phyloP scores from a whole-genome alignment of 2,113 vertebrate genomes.

The Sinocyclocheilus rhinocerous region DNA sequence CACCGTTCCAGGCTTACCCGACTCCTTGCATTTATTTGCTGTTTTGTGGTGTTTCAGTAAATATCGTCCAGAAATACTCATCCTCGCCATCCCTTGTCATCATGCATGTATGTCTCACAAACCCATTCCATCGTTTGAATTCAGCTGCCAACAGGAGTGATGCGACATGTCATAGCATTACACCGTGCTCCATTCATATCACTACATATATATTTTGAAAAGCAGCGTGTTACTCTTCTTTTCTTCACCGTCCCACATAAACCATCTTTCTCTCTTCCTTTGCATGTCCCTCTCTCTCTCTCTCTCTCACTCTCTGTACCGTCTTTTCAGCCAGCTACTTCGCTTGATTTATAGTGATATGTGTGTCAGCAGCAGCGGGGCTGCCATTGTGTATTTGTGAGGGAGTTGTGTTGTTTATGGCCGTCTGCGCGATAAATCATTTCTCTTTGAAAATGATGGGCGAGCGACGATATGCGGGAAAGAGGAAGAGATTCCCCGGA shows the following conservation, averaged over 20 bases:
- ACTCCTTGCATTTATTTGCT: constrained; percentile 93
- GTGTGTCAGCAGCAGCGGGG: constrained; percentile 88
- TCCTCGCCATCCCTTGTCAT: constrained; percentile 81
- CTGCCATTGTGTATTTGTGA: constrained; percentile 91
- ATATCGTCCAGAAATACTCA: constrained; percentile 87
- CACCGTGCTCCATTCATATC: constrained; percentile 72
- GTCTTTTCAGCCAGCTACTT: constrained; percentile 70
- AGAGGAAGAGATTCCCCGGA: constrained; percentile 66
- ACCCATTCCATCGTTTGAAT: constrained; percentile 59
- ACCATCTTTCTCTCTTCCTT: constrained; percentile 66
- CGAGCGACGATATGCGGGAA: constrained; percentile 81
- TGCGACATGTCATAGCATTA: constrained; percentile 73
- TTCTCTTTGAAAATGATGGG: constrained; percentile 84
- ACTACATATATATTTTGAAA: constrained; percentile 75
- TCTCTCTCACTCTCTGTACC: constrained; percentile 64
- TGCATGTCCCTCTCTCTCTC: constrained; percentile 61
- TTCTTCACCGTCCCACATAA: constrained; percentile 50
- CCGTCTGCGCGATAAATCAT: constrained; percentile 90
- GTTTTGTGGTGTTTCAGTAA: constrained; percentile 94
- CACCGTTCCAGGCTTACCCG: constrained; percentile 82
- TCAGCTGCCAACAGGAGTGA: constrained; percentile 50
- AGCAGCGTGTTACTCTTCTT: constrained; percentile 49
- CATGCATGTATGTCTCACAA: constrained; percentile 71
- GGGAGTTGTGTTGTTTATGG: constrained; percentile 94
- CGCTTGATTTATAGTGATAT: constrained; percentile 96